These are phyloP conservation scores for Manis crassicaudata DNA, from an alignment of 2,797 vertebrate genomes.

Conservation along the genomic window DNA sequence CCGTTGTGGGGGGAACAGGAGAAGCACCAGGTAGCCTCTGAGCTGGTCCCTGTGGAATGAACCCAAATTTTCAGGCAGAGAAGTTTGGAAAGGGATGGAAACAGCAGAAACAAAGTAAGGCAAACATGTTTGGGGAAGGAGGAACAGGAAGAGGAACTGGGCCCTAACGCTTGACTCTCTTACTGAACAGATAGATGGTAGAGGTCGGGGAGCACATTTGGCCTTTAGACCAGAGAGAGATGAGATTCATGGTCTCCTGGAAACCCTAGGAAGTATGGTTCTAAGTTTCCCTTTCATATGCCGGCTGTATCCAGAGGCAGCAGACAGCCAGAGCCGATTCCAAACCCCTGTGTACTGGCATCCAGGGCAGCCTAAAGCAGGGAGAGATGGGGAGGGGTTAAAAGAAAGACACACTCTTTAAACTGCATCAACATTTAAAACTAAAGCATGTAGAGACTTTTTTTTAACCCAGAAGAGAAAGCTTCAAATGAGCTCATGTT, in stretches of 20 bases:
- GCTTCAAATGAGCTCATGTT: accelerated
- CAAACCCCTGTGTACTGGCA: accelerated
- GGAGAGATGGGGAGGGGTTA: too few species aligned
- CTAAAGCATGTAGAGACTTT: not conserved
- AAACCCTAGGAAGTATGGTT: not conserved
- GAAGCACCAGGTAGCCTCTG: too few species aligned
- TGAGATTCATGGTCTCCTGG: not conserved
- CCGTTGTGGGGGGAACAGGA: too few species aligned
- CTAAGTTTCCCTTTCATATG: too few species aligned
- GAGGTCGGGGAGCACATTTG: not conserved
- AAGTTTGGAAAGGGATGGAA: too few species aligned
- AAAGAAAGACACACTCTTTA: not conserved
- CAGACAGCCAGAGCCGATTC: accelerated
- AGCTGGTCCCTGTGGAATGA: too few species aligned
- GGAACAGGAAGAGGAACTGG: too few species aligned
- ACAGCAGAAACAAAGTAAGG: too few species aligned
- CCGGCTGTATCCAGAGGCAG: accelerated
- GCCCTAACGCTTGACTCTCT: not conserved
- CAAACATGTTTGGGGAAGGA: too few species aligned
- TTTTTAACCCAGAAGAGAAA: not conserved
- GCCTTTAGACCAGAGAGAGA: not conserved
- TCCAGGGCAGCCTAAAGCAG: not conserved
- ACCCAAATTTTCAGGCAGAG: too few species aligned
- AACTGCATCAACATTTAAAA: not conserved
- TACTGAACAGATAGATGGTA: not conserved